A percentile compares a stretch with the other conserved stretches of the same genome.
Evolutionary conservation across 2,888 invertebrate species (phyloP).

Genomic region (Lasiommata megera): DNA sequence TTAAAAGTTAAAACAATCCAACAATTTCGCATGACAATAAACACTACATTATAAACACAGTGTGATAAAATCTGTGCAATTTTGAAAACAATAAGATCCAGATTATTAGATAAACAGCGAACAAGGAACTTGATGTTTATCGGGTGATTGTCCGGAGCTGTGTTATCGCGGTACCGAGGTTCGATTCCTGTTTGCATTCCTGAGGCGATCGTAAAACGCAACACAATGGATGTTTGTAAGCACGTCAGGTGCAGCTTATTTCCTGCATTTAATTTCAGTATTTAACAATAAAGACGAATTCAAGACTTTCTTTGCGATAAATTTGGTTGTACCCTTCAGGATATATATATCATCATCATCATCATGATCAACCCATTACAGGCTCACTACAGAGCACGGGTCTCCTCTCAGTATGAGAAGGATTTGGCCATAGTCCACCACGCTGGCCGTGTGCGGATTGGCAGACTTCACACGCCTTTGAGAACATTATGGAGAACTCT

Average conservation of each 20-base stretch:
- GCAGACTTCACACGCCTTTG: too few relatives aligned
- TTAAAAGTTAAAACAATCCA: neutral
- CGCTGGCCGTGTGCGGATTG: too few relatives aligned
- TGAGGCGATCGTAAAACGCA: slow-evolving; percentile 47
- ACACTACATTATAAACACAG: neutral
- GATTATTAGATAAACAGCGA: slow-evolving; percentile 25
- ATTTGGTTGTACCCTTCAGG: too few relatives aligned
- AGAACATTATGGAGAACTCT: too few relatives aligned
- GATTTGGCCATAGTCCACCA: too few relatives aligned
- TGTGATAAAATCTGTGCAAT: neutral
- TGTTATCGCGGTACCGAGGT: slow-evolving; percentile 49
- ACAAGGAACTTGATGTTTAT: slow-evolving; percentile 37
- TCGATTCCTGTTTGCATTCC: slow-evolving; percentile 72
- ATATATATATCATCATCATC: too few relatives aligned
- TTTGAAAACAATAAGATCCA: slow-evolving; percentile 14
- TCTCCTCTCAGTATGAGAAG: too few relatives aligned
- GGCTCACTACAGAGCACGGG: too few relatives aligned
- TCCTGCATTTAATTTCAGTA: slow-evolving; percentile 12
- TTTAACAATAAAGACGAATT: too few relatives aligned
- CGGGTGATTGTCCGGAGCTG: slow-evolving; percentile 39
- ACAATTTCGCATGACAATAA: neutral
- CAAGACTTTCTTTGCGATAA: too few relatives aligned
- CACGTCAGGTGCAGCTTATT: slow-evolving; percentile 9
- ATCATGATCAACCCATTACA: too few relatives aligned
- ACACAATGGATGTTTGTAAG: slow-evolving; percentile 51